Conservation (phyloP, 2,888 invertebrate genomes). For the Meteorus cinctellus region DNA sequence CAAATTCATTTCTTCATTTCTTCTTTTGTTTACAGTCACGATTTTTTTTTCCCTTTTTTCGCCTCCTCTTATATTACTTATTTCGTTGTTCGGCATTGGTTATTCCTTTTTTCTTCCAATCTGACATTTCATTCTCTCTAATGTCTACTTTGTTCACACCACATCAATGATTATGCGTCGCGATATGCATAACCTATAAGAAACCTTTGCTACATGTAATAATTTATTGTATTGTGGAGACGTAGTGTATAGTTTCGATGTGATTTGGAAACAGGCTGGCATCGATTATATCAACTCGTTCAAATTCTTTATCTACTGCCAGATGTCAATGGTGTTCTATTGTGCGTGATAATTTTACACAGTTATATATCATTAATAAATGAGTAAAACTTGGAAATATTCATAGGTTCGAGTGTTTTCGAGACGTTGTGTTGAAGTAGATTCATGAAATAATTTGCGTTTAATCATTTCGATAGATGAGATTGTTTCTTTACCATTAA, state of each 20-base stretch:
- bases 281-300: neutral
- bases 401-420: too few species aligned
- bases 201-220: neutral
- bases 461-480: too few species aligned
- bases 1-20: neutral
- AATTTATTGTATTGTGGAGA: neutral
- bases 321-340: too few species aligned
- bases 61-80: neutral
- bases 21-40: constrained; percentile 11
- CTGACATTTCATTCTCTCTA: constrained; percentile 34
- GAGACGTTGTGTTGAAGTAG: too few species aligned
- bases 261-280: neutral
- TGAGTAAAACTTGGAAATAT: too few species aligned
- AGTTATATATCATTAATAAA: too few species aligned
- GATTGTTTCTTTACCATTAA: too few species aligned
- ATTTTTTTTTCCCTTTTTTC: constrained; percentile 3
- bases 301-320: too few species aligned
- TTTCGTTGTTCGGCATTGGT: neutral
- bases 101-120: constrained; percentile 16
- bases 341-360: too few species aligned
- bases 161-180: neutral
- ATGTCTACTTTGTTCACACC: constrained; percentile 28
- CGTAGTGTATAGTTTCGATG: neutral
- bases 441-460: too few species aligned
- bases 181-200: constrained; percentile 18